Conservation (phyloP, 2,113 vertebrate species). For the Nycticorax nycticorax region DNA sequence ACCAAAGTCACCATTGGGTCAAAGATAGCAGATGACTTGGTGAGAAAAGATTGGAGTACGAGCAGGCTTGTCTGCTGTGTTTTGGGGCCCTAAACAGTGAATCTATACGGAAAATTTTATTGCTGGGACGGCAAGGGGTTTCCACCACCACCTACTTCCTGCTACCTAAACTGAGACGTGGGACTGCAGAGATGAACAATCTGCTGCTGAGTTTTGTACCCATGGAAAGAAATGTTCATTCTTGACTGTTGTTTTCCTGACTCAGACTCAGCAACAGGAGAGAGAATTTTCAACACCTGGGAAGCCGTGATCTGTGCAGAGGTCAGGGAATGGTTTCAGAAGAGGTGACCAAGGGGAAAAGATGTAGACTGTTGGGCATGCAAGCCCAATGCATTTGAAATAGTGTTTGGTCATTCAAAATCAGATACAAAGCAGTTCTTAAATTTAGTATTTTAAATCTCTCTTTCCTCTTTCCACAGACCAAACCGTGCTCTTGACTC, state of each 20-base stretch:
- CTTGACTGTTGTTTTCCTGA: neutral
- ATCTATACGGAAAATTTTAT: neutral
- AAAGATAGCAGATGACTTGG: neutral
- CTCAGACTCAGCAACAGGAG: neutral
- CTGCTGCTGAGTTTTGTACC: neutral
- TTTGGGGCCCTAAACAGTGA: neutral
- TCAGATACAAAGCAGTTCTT: neutral
- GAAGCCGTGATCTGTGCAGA: neutral
- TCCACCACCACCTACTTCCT: neutral
- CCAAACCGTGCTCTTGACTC: slow-evolving; percentile 85
- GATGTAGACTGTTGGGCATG: neutral
- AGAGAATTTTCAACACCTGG: neutral
- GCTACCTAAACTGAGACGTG: neutral
- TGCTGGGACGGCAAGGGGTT: neutral
- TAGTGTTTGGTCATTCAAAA: neutral
- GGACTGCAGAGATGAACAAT: neutral
- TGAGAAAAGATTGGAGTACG: neutral
- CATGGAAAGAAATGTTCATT: neutral
- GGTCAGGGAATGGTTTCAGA: neutral
- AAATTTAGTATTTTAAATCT: neutral
- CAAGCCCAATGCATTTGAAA: neutral
- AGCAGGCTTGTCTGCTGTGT: neutral
- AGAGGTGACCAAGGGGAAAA: neutral
- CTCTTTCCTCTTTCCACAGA: slow-evolving; percentile 67
- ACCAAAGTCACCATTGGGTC: neutral